A percentile compares a stretch with the other conserved stretches of the same genome.
Conservation (phyloP, 2,113 vertebrate genomes). For the Neodontobutis hainanensis region DNA sequence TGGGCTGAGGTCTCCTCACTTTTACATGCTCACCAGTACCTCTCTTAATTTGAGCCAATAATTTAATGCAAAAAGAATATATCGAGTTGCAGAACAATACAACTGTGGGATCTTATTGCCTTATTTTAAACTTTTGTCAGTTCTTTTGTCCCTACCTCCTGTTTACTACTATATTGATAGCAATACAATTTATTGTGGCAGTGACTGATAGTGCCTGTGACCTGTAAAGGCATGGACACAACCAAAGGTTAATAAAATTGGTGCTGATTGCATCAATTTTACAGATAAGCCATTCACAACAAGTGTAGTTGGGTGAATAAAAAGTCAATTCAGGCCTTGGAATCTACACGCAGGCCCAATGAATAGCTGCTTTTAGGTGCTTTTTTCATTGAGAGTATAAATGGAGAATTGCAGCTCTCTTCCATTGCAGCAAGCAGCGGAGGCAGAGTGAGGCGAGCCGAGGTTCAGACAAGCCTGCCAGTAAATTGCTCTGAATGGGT, state of each 20-base stretch:
- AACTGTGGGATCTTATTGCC: not conserved
- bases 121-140: slow-evolving; percentile 15
- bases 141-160: not conserved
- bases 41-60: slow-evolving; percentile 14
- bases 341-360: slow-evolving; percentile 88
- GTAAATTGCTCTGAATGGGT: slow-evolving; percentile 96
- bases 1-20: slow-evolving; percentile 56
- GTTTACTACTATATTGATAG: slow-evolving; percentile 42
- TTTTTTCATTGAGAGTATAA: slow-evolving; percentile 86
- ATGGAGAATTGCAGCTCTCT: slow-evolving; percentile 93
- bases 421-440: slow-evolving; percentile 82
- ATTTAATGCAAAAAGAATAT: not conserved
- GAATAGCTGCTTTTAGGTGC: slow-evolving; percentile 96
- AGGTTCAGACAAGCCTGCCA: slow-evolving; percentile 82
- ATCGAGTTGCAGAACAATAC: no score
- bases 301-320: slow-evolving; percentile 94
- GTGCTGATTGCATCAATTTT: slow-evolving; percentile 95
- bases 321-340: slow-evolving; percentile 94
- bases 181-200: slow-evolving; percentile 56
- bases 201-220: slow-evolving; percentile 46
- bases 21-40: slow-evolving; percentile 37
- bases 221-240: slow-evolving; percentile 78
- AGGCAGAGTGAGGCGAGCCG: slow-evolving; percentile 71
- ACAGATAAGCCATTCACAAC: slow-evolving; percentile 98
- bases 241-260: slow-evolving; percentile 98